phyloP scores from a whole-genome alignment of 2,888 invertebrate species.

The Ptychoptera contaminata region DNA sequence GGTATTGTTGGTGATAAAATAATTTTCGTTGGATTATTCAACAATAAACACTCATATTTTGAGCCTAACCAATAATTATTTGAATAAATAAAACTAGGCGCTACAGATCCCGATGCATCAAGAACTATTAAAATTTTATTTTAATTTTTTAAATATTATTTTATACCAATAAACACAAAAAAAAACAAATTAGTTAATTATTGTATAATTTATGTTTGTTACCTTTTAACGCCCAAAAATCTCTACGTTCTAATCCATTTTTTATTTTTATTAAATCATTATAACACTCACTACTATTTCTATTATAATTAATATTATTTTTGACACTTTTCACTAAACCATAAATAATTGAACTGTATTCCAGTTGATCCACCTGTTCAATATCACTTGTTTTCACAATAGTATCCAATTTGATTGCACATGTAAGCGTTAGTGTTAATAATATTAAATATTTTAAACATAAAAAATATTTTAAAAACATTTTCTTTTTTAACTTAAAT shows the following conservation, averaged over 20 bases:
- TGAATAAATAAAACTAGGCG: conserved; percentile 31
- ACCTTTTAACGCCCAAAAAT: conserved; percentile 38
- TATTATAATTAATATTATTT: conserved; percentile 17
- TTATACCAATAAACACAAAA: too few relatives aligned
- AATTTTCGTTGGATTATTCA: conserved; percentile 1
- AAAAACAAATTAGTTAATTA: background rate
- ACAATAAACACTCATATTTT: conserved; percentile 22
- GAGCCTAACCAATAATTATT: conserved; percentile 34
- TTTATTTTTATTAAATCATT: conserved; percentile 30
- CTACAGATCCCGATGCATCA: conserved; percentile 31
- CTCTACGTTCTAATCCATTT: conserved; percentile 27
- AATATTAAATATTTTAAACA: too few relatives aligned
- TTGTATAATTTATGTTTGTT: too few relatives aligned
- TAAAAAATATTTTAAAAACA: too few relatives aligned
- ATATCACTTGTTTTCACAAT: too few relatives aligned
- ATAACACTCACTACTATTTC: conserved; percentile 18
- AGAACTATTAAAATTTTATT: conserved; percentile 25
- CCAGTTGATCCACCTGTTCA: too few relatives aligned
- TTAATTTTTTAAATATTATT: too few relatives aligned
- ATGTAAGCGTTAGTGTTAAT: too few relatives aligned
- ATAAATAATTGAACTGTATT: conserved; percentile 23
- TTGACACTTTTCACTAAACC: conserved; percentile 23
- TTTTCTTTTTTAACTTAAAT: too few relatives aligned
- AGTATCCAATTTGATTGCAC: too few relatives aligned
- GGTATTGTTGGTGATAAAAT: background rate